phyloP scores from a whole-genome alignment of 1,140 invertebrate genomes.

The Sarcophaga bullata region DNA sequence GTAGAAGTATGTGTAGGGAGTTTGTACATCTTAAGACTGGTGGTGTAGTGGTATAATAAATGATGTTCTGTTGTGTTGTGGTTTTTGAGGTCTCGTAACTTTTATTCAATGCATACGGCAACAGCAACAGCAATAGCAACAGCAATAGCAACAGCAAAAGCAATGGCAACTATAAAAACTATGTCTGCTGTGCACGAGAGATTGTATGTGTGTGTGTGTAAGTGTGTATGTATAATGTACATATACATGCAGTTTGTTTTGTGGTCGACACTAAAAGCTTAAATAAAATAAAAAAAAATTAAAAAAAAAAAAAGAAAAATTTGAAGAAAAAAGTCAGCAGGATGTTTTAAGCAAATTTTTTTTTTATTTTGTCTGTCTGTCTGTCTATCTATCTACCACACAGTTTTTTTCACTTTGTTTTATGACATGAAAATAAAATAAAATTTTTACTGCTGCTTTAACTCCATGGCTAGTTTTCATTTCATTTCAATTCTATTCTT shows the following conservation, averaged over 20 bases:
- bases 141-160: not conserved
- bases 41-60: constrained; percentile 35
- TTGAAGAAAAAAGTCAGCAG: not conserved
- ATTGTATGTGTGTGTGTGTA: not conserved
- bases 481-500: not conserved
- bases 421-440: too few relatives aligned
- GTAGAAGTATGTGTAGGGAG: not conserved
- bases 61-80: constrained; percentile 40
- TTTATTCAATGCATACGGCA: constrained; percentile 27
- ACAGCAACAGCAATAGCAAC: not conserved
- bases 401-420: too few relatives aligned
- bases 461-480: too few relatives aligned
- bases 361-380: not conserved
- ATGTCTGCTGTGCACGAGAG: not conserved
- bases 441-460: too few relatives aligned
- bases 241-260: constrained; percentile 12
- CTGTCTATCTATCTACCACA: not conserved
- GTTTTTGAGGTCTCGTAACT: constrained; percentile 35
- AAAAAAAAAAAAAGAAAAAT: too few relatives aligned
- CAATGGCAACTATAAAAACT: too few relatives aligned
- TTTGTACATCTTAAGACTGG: constrained; percentile 16
- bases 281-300: constrained; percentile 1
- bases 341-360: not conserved
- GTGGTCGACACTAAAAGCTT: constrained; percentile 40
- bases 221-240: not conserved